These are phyloP conservation scores for Lysiphlebus fabarum DNA, from an alignment of 1,140 invertebrate genomes.

Conservation along the genomic window DNA sequence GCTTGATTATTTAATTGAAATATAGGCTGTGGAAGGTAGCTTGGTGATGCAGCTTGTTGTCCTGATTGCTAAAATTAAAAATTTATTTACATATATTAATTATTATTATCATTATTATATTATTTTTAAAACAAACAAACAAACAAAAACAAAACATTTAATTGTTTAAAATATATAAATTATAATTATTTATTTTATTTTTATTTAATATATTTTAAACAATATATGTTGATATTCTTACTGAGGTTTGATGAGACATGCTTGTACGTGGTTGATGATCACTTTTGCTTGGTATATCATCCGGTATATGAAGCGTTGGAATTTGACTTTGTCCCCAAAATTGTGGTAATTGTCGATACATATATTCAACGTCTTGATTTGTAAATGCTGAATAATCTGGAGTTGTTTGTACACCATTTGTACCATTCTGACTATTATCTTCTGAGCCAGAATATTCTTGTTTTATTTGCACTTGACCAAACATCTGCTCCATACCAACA, in stretches of 20 bases:
- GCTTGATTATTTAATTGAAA: no score
- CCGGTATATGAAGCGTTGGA: slow-evolving; percentile 41
- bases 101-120: background rate
- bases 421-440: slow-evolving; percentile 39
- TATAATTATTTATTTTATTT: no score
- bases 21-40: background rate
- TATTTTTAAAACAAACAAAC: background rate
- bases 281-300: slow-evolving; percentile 41
- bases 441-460: slow-evolving; percentile 47
- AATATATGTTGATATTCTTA: background rate
- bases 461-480: slow-evolving; percentile 51
- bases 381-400: slow-evolving; percentile 47
- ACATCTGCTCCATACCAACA: slow-evolving; percentile 42
- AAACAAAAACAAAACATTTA: background rate
- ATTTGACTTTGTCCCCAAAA: slow-evolving; percentile 49
- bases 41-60: background rate
- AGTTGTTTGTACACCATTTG: slow-evolving; percentile 34
- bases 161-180: no score
- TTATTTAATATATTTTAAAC: no score
- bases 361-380: slow-evolving; percentile 49
- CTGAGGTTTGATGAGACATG: slow-evolving; percentile 31
- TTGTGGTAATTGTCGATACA: slow-evolving; percentile 48
- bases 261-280: slow-evolving; percentile 39
- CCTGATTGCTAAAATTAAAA: background rate
- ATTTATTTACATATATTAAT: no score